Evolutionary conservation across 2,113 vertebrate genomes (phyloP), one percentile per base, ranked within the genome.

Genomic region (Xerus inauris): DNA sequence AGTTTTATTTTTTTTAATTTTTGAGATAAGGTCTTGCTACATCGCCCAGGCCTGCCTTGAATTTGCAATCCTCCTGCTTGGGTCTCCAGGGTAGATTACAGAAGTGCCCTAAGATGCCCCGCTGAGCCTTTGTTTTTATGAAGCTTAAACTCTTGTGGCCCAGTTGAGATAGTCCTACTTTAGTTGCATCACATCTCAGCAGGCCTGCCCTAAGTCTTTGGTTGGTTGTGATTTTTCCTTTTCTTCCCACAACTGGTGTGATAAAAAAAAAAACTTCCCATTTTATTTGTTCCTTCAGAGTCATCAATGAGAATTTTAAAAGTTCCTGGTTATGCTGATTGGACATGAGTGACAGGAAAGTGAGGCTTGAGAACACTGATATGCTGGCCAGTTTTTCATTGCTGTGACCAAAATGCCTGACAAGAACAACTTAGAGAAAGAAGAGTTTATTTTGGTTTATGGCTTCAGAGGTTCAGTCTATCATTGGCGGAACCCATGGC

Each of bases 51-150:
- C 59, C 28, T 24, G 9, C 59, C 26, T 62, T 62, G 59, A 62
- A 62, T 28, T 26, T 62, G 59, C 28, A 24, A 62, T 62, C 59
- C 59, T 62, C 59, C 59, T 62, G 57, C 59, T 24, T 62, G 8
- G 4, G 59, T 26, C 24, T 62, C 24, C 59, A 62, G 59, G 28
- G 59, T 24, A 62, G 54, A 57, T 57, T 57, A 57, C 20, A 22
- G 54, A 5, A 6, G 19, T 62, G 8, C 54, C 54, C 20, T 57
- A 22, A 22, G 20, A 20, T 57, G 7, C 71, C 65, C n/a, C 69
- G 67, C 24, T 62, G 35, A 97, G 28, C 1, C 1, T 72, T 45
- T 67, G 28, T 96, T 97, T 97, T 94, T 9, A 77, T 73, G 91
- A 84, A 84, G 64, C 30, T 84, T 71, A 62, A 86, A 81, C 22